Percentiles rank a stretch among this genome's conserved stretches.
These are phyloP conservation scores for Pangasius mekongensis DNA, from an alignment of 2,797 vertebrate species.

Conservation along the genomic window DNA sequence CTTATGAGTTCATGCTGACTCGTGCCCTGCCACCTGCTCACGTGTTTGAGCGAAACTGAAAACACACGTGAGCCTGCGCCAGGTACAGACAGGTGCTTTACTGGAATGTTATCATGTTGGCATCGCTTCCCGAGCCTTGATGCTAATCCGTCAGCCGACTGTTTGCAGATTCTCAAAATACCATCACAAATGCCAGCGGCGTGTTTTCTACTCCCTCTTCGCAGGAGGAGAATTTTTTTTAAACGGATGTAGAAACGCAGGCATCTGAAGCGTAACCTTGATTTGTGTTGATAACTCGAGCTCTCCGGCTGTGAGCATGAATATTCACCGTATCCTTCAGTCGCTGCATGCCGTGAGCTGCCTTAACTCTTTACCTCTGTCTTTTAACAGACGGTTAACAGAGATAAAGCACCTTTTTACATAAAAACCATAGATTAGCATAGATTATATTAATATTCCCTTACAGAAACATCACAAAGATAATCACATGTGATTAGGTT, in stretches of 20 bases:
- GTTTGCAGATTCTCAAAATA: slow-evolving; percentile 45
- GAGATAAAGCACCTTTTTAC: background rate
- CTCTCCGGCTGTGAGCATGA: slow-evolving; percentile 63
- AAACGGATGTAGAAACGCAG: slow-evolving; percentile 11
- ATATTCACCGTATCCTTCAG: slow-evolving; percentile 50
- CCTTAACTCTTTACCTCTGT: slow-evolving; percentile 18
- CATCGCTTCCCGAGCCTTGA: background rate
- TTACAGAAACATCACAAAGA: background rate
- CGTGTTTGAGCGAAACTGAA: background rate
- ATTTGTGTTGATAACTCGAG: slow-evolving; percentile 47
- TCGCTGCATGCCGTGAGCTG: slow-evolving; percentile 47
- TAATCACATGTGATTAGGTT: background rate
- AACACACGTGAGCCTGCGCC: background rate
- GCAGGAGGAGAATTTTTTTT: slow-evolving; percentile 26
- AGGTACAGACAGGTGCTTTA: slow-evolving; percentile 16
- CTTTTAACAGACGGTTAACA: background rate
- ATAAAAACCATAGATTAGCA: background rate
- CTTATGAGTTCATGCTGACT: background rate
- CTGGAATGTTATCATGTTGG: background rate
- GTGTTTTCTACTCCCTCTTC: slow-evolving; percentile 8
- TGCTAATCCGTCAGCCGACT: slow-evolving; percentile 39
- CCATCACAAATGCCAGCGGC: slow-evolving; percentile 29
- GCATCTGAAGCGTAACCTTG: slow-evolving; percentile 33
- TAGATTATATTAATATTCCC: background rate
- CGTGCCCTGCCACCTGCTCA: background rate